Percentiles rank a stretch among this genome's conserved stretches.
Conservation (phyloP, 92 coral and sea anemone genomes). For the Parazoanthus darwini region DNA sequence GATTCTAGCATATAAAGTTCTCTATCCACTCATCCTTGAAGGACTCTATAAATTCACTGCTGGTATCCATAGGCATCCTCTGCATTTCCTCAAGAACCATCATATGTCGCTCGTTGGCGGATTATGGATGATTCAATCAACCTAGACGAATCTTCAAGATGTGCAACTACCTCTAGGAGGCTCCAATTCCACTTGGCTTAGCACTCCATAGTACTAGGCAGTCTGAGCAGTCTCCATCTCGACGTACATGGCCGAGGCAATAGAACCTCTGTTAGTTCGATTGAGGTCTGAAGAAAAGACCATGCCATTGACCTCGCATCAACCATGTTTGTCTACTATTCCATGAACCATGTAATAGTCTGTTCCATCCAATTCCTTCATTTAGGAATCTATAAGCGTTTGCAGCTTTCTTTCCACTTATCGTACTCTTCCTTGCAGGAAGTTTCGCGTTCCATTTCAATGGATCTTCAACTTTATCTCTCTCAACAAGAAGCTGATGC, state of each 20-base stretch:
- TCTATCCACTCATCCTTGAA: not conserved
- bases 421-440: constrained; percentile 13
- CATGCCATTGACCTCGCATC: constrained; percentile 49
- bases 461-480: not conserved
- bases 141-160: no score
- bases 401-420: not conserved
- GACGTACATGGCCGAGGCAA: constrained; percentile 41
- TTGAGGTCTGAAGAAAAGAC: constrained; percentile 50
- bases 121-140: no score
- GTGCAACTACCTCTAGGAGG: no score
- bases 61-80: no score
- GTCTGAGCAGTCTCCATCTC: constrained; percentile 26
- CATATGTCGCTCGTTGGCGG: no score
- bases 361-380: constrained; percentile 2
- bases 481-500: not conserved
- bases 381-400: not conserved
- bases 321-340: constrained; percentile 50
- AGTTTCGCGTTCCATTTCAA: not conserved
- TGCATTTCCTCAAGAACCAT: no score
- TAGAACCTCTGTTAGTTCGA: constrained; percentile 44
- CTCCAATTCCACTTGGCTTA: no score
- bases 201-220: constrained; percentile 42
- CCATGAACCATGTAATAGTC: constrained; percentile 33
- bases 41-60: constrained; percentile 7
- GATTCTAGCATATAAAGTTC: not conserved